Evolutionary conservation across 2,888 invertebrate species (phyloP).

Genomic region (Dysmachus trigonus): DNA sequence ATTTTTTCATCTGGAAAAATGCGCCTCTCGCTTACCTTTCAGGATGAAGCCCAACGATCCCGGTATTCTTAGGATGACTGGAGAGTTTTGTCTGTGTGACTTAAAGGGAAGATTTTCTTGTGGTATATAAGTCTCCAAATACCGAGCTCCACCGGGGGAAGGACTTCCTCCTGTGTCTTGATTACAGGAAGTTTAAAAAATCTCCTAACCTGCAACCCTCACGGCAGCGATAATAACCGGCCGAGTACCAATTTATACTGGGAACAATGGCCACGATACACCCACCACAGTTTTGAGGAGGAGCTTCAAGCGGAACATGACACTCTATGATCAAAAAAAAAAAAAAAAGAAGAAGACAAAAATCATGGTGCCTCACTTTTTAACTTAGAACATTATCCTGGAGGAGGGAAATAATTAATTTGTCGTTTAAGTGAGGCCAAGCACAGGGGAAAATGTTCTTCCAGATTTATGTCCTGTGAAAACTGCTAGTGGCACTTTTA

Average conservation of each 20-base stretch:
- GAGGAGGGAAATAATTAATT: not conserved
- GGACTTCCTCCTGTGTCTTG: not conserved
- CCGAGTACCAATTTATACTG: conserved; percentile 1
- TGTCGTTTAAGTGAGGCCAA: not conserved
- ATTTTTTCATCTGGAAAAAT: conserved; percentile 17
- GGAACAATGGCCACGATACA: not conserved
- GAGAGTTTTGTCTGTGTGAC: not conserved
- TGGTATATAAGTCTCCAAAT: not conserved
- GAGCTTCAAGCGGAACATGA: not conserved
- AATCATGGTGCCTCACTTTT: not conserved
- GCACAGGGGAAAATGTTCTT: not conserved
- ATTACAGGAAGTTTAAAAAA: conserved; percentile 23
- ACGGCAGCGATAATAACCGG: not conserved
- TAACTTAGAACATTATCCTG: not conserved
- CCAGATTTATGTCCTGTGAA: not conserved
- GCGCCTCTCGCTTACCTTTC: not conserved
- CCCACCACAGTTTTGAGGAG: not conserved
- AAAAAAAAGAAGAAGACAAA: not conserved
- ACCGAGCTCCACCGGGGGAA: not conserved
- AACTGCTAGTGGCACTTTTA: not conserved
- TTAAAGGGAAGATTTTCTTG: not conserved
- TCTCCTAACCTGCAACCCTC: not conserved
- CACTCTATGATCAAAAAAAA: not conserved
- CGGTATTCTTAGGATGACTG: not conserved
- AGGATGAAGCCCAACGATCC: not conserved